Evolutionary conservation across 2,888 invertebrate genomes (phyloP).

Genomic region (Tridacna crocea): DNA sequence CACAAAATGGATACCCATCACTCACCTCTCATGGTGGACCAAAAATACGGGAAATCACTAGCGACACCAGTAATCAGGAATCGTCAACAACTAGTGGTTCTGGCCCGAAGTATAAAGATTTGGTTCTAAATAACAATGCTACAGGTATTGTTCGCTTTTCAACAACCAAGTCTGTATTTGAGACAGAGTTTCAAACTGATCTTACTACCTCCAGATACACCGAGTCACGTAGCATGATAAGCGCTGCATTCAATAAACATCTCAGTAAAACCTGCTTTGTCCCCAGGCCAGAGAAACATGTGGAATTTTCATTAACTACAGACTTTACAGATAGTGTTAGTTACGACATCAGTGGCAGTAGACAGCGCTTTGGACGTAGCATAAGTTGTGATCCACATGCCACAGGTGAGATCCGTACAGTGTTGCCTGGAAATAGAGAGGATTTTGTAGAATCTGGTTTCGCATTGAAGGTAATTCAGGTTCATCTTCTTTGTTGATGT

Average conservation of each 20-base stretch:
- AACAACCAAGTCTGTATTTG: conserved; percentile 5
- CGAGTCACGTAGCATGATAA: not conserved
- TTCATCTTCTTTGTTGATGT: not conserved
- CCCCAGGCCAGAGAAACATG: not conserved
- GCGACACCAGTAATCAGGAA: not conserved
- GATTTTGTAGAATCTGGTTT: conserved; percentile 50
- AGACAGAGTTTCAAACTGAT: conserved; percentile 12
- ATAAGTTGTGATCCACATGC: conserved; percentile 71
- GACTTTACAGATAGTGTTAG: not conserved
- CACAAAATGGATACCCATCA: conserved; percentile 23
- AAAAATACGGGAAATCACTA: conserved; percentile 17
- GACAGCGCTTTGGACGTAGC: conserved; percentile 59
- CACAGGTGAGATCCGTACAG: conserved; percentile 47
- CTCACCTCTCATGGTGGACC: not conserved
- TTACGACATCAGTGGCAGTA: not conserved
- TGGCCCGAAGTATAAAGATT: not conserved
- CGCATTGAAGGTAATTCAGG: conserved; percentile 50
- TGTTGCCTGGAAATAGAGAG: conserved; percentile 11
- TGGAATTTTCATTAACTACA: conserved; percentile 15
- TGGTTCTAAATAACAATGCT: conserved; percentile 7
- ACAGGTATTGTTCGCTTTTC: conserved; percentile 19
- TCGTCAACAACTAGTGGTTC: not conserved
- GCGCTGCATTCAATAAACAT: conserved; percentile 5
- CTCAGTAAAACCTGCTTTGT: not conserved
- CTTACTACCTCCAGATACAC: conserved; percentile 1